These are phyloP conservation scores for Chiloscyllium plagiosum DNA, from an alignment of 2,113 vertebrate genomes.

Conservation along the genomic window DNA sequence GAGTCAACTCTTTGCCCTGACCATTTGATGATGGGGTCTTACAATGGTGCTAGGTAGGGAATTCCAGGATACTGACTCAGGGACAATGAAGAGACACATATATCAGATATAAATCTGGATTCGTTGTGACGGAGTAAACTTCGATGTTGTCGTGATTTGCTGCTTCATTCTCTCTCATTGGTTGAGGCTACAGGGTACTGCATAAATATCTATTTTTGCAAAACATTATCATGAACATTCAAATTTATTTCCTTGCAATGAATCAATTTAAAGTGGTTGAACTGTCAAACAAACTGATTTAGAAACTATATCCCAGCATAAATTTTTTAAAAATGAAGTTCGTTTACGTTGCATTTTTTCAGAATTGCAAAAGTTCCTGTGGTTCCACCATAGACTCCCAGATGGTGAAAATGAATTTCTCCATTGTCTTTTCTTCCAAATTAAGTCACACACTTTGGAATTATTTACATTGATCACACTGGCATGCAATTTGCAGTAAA, in stretches of 20 bases:
- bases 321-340: not conserved
- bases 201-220: not conserved
- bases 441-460: not conserved
- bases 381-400: not conserved
- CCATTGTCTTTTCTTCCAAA: not conserved
- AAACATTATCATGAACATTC: not conserved
- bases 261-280: not conserved
- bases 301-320: not conserved
- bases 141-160: not conserved
- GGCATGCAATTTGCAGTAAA: not conserved
- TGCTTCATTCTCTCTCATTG: too few species aligned
- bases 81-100: not conserved
- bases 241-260: not conserved
- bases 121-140: not conserved
- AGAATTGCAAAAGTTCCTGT: not conserved
- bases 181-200: not conserved
- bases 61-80: not conserved
- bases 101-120: not conserved
- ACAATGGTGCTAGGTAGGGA: not conserved
- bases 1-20: not conserved
- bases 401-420: not conserved
- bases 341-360: not conserved
- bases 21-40: not conserved
- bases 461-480: not conserved
- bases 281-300: not conserved